Evolutionary conservation across 1,140 invertebrate species (phyloP).

Genomic region (Tachypleus tridentatus): DNA sequence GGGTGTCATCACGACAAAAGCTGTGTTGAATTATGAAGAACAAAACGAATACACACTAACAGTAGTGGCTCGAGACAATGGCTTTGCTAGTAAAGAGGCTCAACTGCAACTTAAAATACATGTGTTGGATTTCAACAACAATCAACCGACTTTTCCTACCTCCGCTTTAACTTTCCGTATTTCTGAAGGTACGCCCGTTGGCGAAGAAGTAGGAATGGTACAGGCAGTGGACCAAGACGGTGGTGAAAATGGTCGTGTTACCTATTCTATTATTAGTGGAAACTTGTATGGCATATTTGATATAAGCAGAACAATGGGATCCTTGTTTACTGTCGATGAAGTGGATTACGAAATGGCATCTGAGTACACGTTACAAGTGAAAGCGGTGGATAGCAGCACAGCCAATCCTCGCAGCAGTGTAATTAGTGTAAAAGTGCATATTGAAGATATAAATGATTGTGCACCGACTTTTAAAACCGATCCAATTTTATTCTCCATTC

Average conservation of each 20-base stretch:
- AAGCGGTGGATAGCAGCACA: conserved; percentile 74
- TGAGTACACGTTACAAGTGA: conserved; percentile 73
- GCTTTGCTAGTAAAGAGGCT: conserved; percentile 62
- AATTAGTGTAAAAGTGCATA: conserved; percentile 71
- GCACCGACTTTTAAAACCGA: conserved; percentile 68
- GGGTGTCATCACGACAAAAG: conserved; percentile 74
- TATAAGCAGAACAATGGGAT: conserved; percentile 69
- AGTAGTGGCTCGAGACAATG: conserved; percentile 73
- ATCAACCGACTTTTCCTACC: conserved; percentile 70
- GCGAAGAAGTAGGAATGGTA: conserved; percentile 42
- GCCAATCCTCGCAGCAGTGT: conserved; percentile 77
- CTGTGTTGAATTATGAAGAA: conserved; percentile 79
- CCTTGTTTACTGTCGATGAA: conserved; percentile 65
- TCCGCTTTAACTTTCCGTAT: conserved; percentile 79
- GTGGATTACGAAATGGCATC: conserved; percentile 71
- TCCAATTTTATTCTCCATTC: conserved; percentile 61
- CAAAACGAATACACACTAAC: conserved; percentile 69
- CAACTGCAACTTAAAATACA: conserved; percentile 67
- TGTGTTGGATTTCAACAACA: conserved; percentile 76
- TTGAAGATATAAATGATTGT: conserved; percentile 89
- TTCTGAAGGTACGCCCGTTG: conserved; percentile 66
- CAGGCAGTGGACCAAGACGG: conserved; percentile 78
- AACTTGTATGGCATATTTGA: conserved; percentile 67
- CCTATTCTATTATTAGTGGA: conserved; percentile 78
- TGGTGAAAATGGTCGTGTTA: conserved; percentile 71